Conservation (phyloP, 1,140 invertebrate species). For the Orius laevigatus region DNA sequence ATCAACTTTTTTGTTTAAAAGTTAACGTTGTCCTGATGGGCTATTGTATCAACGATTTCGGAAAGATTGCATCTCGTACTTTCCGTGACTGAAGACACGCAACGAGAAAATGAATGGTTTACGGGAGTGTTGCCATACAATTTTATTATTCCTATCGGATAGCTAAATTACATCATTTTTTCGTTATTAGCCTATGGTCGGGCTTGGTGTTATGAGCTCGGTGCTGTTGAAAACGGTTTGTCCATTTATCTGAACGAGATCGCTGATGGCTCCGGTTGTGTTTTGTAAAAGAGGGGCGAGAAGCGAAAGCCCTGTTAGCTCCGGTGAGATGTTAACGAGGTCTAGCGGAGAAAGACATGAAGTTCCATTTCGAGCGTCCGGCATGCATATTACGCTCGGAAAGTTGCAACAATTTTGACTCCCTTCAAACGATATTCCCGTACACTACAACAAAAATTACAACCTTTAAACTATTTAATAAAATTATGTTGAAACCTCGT, state of each 20-base stretch:
- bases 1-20: too few species aligned
- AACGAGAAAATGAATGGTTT: too few species aligned
- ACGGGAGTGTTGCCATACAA: too few species aligned
- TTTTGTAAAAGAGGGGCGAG: not conserved
- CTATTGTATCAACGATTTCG: too few species aligned
- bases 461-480: not conserved
- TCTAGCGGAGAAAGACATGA: slow-evolving; percentile 4
- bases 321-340: slow-evolving; percentile 7
- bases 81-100: too few species aligned
- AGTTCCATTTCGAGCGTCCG: slow-evolving; percentile 4
- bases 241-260: slow-evolving; percentile 3
- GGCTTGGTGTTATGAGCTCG: not conserved
- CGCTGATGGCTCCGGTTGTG: not conserved
- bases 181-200: not conserved
- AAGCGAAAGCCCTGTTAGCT: not conserved
- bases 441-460: too few species aligned
- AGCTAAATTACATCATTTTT: too few species aligned
- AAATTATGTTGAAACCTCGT: not conserved
- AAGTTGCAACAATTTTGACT: slow-evolving; percentile 6
- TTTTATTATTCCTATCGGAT: too few species aligned
- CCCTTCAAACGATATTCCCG: too few species aligned
- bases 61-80: too few species aligned
- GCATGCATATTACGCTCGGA: slow-evolving; percentile 6
- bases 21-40: too few species aligned
- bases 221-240: slow-evolving; percentile 6